A percentile compares a stretch with the other conserved stretches of the same genome.
Evolutionary conservation across 2,797 vertebrate genomes (phyloP).

Genomic region (Squalus acanthias): DNA sequence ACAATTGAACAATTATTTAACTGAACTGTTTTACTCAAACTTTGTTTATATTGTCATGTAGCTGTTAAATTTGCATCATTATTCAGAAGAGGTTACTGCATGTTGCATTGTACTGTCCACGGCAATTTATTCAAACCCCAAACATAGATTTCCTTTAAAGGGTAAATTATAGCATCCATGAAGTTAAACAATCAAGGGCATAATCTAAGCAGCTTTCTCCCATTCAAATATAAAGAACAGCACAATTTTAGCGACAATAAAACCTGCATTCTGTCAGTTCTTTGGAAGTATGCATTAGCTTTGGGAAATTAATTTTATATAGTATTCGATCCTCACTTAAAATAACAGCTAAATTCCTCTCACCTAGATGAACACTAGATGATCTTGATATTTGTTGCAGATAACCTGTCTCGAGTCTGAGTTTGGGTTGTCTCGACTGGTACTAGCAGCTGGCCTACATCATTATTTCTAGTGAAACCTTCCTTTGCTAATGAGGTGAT

Average conservation of each 20-base stretch:
- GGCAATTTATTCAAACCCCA: not conserved
- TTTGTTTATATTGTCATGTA: not conserved
- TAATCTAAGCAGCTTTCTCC: not conserved
- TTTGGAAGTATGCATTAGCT: not conserved
- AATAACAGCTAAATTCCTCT: not conserved
- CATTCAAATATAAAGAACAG: not conserved
- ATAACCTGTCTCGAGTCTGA: conserved; percentile 38
- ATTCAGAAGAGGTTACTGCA: not conserved
- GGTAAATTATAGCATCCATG: not conserved
- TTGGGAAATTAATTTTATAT: not conserved
- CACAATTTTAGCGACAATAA: not conserved
- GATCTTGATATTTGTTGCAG: not conserved
- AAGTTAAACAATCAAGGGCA: not conserved
- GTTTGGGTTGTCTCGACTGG: conserved; percentile 60
- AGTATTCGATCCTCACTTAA: not conserved
- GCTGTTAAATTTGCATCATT: not conserved
- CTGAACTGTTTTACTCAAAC: not conserved
- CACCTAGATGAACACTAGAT: not conserved
- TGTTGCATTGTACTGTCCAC: not conserved
- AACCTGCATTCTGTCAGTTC: not conserved
- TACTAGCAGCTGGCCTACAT: conserved; percentile 59
- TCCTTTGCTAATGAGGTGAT: conserved; percentile 53
- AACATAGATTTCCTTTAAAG: not conserved
- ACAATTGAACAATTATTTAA: not conserved
- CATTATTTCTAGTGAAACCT: conserved; percentile 50